A percentile compares a stretch with the other conserved stretches of the same genome.
Evolutionary conservation across 2,797 vertebrate species (phyloP).

Genomic region (Melopsittacus undulatus): DNA sequence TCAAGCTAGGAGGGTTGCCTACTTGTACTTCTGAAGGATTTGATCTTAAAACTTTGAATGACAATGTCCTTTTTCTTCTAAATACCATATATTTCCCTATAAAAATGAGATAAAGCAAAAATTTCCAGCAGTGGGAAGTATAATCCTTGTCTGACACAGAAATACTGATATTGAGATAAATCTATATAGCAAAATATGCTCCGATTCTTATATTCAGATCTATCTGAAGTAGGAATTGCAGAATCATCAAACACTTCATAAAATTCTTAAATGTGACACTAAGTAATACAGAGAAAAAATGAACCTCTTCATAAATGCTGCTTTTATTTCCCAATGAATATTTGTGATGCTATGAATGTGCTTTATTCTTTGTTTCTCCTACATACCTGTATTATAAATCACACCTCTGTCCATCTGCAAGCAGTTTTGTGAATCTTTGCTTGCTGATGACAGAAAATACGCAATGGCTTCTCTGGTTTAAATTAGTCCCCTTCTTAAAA

Average conservation of each 20-base stretch:
- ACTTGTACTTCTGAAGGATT: neutral
- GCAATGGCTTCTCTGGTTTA: neutral
- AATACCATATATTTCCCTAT: neutral
- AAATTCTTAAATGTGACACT: neutral
- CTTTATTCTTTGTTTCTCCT: neutral
- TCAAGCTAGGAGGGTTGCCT: neutral
- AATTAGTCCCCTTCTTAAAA: neutral
- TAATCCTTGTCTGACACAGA: neutral
- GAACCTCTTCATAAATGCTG: neutral
- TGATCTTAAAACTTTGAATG: neutral
- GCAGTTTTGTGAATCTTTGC: neutral
- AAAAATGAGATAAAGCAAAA: neutral
- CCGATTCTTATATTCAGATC: neutral
- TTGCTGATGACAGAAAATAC: neutral
- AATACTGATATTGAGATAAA: neutral
- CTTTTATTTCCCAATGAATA: neutral
- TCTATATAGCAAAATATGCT: neutral
- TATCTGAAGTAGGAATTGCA: neutral
- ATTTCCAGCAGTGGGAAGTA: neutral
- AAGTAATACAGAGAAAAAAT: neutral
- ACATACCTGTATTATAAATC: neutral
- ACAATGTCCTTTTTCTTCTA: neutral
- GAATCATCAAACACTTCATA: neutral
- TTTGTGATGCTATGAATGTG: neutral
- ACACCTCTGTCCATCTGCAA: neutral